Evolutionary conservation across 2,797 vertebrate genomes (phyloP), one percentile per base, ranked within the genome.

Genomic region (Lepus oiostolus): DNA sequence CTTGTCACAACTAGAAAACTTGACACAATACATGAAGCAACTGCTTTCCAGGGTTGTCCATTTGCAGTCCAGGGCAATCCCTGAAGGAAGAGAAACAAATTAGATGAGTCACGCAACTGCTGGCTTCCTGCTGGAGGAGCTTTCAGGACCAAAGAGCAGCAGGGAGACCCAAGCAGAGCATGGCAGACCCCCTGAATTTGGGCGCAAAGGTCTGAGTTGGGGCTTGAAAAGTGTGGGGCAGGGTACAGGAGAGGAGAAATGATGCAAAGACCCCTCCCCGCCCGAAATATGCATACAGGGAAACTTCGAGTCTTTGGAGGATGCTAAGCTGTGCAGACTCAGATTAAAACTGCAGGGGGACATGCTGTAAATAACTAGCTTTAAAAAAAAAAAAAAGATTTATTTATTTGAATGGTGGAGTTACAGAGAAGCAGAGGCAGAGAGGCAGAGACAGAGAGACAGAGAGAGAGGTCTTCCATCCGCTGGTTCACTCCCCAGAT

Each of bases 1-100:
- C 60, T 22, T 72, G 26, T 60, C 79, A 80, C 35, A 93, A 90
- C 28, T 54, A 74, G 24, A 72, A 86, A 96, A 60, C n/a, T 70
- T 85, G 84, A 92, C 62, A 86, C 52, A 88, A 80, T 50, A 14
- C 1, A 16, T 1, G 32, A 70, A 54, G 63, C 63, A n/a, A 35
- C 2, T 63, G 2, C 77, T 93, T 84, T 74, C 79, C 65, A 85
- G 24, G 63, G 50, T n/a, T 5, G 11, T 28, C 70, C 35, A 32
- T 28, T 67, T 74, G 47, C 35, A 60, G 67, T 6, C 7, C 65
- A 35, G 70, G n/a, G 16, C 38, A 8, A 81, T 8, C 47, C 54
- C 19, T 50, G 24, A 92, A 24, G 60, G 54, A 88, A 76, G 14
- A n/a, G 21, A 13, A 7, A 32, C 42, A 65, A 30, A 65, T 5